Base-by-base conservation (phyloP, 2,113 vertebrate genomes). In the Scortum barcoo region DNA sequence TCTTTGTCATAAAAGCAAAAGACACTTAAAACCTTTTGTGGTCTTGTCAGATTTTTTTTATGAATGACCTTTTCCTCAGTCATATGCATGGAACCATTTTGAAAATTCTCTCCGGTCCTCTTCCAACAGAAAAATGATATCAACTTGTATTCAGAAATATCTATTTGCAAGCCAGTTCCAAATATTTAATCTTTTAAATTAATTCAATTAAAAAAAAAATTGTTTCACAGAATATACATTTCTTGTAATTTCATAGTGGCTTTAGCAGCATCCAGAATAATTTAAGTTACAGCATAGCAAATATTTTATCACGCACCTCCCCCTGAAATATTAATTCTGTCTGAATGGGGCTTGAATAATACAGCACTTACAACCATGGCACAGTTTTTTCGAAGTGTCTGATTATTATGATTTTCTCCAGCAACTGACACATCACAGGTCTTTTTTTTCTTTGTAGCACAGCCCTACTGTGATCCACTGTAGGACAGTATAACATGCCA, bases 321-420 rank as follows among this genome's bases (percentile, higher is more conserved):
- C 51, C 6, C 58, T 62, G 44, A 42, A 77, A 79, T 73, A 76
- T 71, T 53, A 63, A 80, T 80, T 42, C 48, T 33, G 13, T 67
- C 17, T 82, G 46, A 77, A 72, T 40, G 48, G 42, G 28, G 30
- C 60, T 83, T 78, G 58, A 22, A 16, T 68, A 69, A 66, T 19
- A 33, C 40, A 70, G 63, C 38, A 48, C 38, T 65, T 53, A 10
- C 33, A n/a, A n/a, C n/a, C n/a, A n/a, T n/a, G n/a, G n/a, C n/a
- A n/a, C n/a, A n/a, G 26, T 51, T 66, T 81, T 78, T 74, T 50
- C n/a, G 54, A 82, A 53, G 70, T 44, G 57, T 72, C 48, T 61
- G 13, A 61, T 70, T 22, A 28, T 48, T 58, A 3, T 58, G 16
- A 58, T 69, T 66, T 48, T 50, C 13, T 30, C n/a, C 26, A 40